Base-by-base conservation (phyloP, 2,113 vertebrate genomes). In the Abramis brama region DNA sequence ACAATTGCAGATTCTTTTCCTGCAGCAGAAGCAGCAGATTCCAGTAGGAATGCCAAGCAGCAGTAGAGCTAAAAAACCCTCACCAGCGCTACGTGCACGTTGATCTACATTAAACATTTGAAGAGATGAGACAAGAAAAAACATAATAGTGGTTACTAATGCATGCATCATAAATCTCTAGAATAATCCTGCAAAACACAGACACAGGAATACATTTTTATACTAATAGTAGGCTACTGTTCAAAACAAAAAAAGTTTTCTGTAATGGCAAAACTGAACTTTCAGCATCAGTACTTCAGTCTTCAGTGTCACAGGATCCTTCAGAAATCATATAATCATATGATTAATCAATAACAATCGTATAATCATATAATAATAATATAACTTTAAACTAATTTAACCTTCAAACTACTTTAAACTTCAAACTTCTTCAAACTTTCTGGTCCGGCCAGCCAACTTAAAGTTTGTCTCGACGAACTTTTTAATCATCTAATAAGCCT, bases 1-100 rank as follows among this genome's bases (percentile, higher is more conserved):
- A n/a, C 89, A 82, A 75, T 91, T 93, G 86, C 90, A 93, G 45
- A 94, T 93, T 85, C 85, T 93, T 68, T 93, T 93, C 8, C 93
- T 85, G 80, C 91, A 94, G 83, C 94, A 94, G 87, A 90, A 93
- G 82, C 92, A 94, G 25, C 92, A 94, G 27, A 94, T 82, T 2
- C 92, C 90, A 11, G 85, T 90, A 0, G 92, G 93, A 70, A 94
- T 90, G 1, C 91, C 92, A 25, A 94, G 88, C 82, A 94, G 89
- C 15, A 94, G 87, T 62, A 94, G 87, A 50, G 90, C 92, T 84
- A 94, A 0, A 10, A 93, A 88, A 15, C 93, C 92, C 84, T 77
- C 89, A 19, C 57, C 78, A 0, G 0, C 6, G 0, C 10, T 0
- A 2, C 0, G 0, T 0, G 89, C 87, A 64, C 86, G 91, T 0